Evolutionary conservation across 2,888 invertebrate genomes (phyloP).

Genomic region (Lithosia quadra): DNA sequence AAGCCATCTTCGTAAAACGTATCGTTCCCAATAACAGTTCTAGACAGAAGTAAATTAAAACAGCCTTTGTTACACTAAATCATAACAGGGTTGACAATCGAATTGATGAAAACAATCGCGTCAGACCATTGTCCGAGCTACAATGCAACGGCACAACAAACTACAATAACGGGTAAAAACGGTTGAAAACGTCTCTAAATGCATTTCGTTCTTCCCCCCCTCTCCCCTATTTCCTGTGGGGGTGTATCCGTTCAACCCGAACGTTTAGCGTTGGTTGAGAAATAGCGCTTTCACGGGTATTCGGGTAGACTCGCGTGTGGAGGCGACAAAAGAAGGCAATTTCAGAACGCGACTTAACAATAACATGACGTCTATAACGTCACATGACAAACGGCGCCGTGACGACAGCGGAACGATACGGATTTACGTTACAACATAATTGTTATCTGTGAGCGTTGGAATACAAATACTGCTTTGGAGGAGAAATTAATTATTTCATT

Average conservation of each 20-base stretch:
- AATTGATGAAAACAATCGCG: constrained; percentile 54
- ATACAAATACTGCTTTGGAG: not conserved
- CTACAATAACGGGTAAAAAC: constrained; percentile 48
- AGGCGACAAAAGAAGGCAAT: constrained; percentile 60
- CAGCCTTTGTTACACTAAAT: constrained; percentile 43
- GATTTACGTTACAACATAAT: constrained; percentile 10
- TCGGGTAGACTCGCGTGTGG: constrained; percentile 54
- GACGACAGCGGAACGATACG: not conserved
- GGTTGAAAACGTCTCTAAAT: constrained; percentile 40
- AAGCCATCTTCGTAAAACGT: constrained; percentile 23
- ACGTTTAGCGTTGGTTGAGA: constrained; percentile 57
- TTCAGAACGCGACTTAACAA: constrained; percentile 50
- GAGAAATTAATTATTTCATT: not conserved
- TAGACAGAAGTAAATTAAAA: constrained; percentile 50
- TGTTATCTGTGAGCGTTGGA: constrained; percentile 6
- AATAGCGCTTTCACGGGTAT: constrained; percentile 56
- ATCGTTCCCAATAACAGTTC: constrained; percentile 38
- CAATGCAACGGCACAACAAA: constrained; percentile 51
- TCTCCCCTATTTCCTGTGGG: constrained; percentile 21
- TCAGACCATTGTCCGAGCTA: constrained; percentile 47
- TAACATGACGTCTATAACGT: constrained; percentile 37
- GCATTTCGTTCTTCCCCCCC: constrained; percentile 42
- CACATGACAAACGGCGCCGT: constrained; percentile 20
- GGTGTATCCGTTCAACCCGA: constrained; percentile 48
- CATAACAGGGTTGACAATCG: constrained; percentile 53